phyloP scores from a whole-genome alignment of 2,797 vertebrate genomes.

The Ibycter americanus region DNA sequence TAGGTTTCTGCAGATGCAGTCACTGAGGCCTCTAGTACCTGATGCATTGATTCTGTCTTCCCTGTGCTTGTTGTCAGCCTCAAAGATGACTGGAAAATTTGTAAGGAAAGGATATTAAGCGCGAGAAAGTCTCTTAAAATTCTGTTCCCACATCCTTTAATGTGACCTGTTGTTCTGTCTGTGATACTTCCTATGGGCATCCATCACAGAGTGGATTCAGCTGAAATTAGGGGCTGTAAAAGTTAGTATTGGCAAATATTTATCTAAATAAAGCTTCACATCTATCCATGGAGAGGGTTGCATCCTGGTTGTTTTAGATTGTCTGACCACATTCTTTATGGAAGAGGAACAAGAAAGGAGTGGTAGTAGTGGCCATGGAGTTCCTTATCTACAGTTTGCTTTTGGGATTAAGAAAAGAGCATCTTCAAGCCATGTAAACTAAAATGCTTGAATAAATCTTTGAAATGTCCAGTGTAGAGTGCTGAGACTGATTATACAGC shows the following conservation, averaged over 20 bases:
- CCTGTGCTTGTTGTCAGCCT: background rate
- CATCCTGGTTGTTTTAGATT: background rate
- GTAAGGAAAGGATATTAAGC: background rate
- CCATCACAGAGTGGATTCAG: background rate
- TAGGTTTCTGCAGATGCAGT: background rate
- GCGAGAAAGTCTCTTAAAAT: background rate
- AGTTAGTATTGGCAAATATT: background rate
- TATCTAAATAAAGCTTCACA: background rate
- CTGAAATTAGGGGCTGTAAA: background rate
- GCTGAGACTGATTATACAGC: background rate
- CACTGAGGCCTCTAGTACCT: background rate
- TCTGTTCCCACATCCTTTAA: background rate
- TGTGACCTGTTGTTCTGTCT: background rate
- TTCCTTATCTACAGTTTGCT: background rate
- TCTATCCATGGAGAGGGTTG: accelerated
- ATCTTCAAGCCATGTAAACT: background rate
- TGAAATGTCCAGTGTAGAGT: background rate
- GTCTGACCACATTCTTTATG: background rate
- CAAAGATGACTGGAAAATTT: background rate
- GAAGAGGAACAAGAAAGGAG: background rate
- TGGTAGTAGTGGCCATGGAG: background rate
- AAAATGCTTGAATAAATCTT: background rate
- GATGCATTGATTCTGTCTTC: background rate
- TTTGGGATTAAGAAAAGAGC: background rate
- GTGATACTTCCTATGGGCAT: background rate